Conservation (phyloP, 2,113 vertebrate genomes). For the Hucho hucho region DNA sequence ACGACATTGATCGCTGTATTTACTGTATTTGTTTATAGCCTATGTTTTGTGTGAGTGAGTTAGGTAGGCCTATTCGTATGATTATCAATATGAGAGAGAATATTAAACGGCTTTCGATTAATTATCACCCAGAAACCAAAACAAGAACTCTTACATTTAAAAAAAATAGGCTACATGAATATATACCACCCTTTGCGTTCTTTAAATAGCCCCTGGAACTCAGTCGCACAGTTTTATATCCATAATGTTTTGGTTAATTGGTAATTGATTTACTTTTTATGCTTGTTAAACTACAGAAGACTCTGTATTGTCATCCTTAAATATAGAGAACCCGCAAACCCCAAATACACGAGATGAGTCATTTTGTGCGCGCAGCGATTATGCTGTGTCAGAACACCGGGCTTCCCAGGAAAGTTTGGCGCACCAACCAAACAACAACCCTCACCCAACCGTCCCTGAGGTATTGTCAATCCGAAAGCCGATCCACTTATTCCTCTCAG, state of each 20-base stretch:
- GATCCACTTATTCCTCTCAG: neutral
- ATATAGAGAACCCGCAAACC: constrained; percentile 13
- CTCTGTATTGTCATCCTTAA: neutral
- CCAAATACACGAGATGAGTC: constrained; percentile 34
- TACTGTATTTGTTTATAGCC: neutral
- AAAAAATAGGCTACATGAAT: neutral
- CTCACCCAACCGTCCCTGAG: constrained; percentile 13
- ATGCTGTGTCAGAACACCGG: constrained; percentile 33
- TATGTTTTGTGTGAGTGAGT: too few species aligned
- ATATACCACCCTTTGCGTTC: neutral
- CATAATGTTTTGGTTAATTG: neutral
- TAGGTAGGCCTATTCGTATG: neutral
- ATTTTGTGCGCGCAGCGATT: constrained; percentile 5
- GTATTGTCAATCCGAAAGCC: constrained; percentile 18
- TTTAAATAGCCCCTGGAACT: neutral
- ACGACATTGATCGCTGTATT: neutral
- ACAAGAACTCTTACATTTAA: neutral
- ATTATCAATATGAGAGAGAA: neutral
- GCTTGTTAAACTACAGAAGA: constrained; percentile 1
- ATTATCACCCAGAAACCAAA: neutral
- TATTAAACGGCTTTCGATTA: neutral
- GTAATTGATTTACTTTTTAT: neutral
- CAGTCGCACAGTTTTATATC: neutral
- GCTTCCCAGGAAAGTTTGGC: constrained; percentile 37
- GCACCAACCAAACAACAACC: neutral